Base-by-base conservation (phyloP, 2,113 vertebrate genomes). In the Brachypteracias leptosomus region DNA sequence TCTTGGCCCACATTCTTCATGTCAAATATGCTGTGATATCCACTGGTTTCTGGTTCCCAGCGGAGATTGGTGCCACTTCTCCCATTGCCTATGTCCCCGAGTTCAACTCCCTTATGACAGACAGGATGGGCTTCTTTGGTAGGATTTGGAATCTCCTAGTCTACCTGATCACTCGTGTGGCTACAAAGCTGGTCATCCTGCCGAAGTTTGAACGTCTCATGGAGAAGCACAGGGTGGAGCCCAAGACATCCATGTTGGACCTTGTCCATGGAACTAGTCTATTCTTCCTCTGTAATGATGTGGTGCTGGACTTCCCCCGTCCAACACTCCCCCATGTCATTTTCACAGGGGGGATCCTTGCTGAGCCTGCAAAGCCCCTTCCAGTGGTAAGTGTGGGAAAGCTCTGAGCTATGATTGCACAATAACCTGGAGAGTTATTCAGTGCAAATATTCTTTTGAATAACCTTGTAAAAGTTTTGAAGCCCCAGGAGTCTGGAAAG, bases 1-100 rank as follows among this genome's bases (percentile, higher is more conserved):
- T 98, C 33, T 75, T 97, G 54, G 97, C 97, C 33, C 94, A 98
- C 61, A 89, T 98, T 33, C 92, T 98, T 17, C 90, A 5, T 0
- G n/a, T 97, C 47, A 97, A 88, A 62, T 97, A 98, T 18, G 94
- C 93, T 65, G 95, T 94, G 22, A 95, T 98, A 85, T 98, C 97
- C 83, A 98, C 97, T 14, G 97, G 97, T 33, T 97, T 97, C 91
- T 98, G 97, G 97, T 98, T 97, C 74, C 97, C 97, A 74, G 97
- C 97, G 0, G 97, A 98, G 72, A 97, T 97, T 71, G 97, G 97
- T 59, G 97, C 97, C 5, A 86, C 94, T 17, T 97, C 97, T 4
- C 97, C 97, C 6, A 16, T 98, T 66, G 79, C 97, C 31, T 98
- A 98, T 22, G 97, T 98, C 29, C 97, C 97, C 0, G 97, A 98